A percentile compares a stretch with the other conserved stretches of the same genome.
These are phyloP conservation scores for Neotoxoptera formosana DNA, from an alignment of 1,140 invertebrate species.

Conservation along the genomic window DNA sequence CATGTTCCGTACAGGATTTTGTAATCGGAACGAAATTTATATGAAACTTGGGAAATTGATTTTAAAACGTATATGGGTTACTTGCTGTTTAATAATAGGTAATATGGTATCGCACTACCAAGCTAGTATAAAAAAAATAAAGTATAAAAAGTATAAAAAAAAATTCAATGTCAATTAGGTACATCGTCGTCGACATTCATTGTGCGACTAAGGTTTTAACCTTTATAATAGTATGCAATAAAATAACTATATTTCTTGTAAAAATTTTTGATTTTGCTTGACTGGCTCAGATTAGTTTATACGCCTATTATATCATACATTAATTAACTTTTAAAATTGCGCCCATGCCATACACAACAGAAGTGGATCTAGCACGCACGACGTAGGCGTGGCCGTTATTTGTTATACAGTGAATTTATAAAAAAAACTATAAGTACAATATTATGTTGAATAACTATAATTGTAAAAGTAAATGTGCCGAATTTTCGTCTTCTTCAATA, in stretches of 20 bases:
- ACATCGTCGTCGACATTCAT: background rate
- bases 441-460: background rate
- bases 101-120: background rate
- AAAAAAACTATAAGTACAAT: background rate
- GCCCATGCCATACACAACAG: background rate
- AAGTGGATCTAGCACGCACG: background rate
- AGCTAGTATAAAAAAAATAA: no score
- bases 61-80: background rate
- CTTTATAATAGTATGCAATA: background rate
- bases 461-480: background rate
- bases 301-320: background rate
- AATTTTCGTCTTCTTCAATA: background rate
- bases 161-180: background rate
- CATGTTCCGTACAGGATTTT: background rate
- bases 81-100: background rate
- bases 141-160: slow-evolving; percentile 14
- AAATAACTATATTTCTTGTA: background rate
- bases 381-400: slow-evolving; percentile 33
- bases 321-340: background rate
- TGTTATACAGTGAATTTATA: background rate
- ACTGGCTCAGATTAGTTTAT: background rate
- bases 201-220: background rate
- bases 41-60: background rate
- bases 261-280: background rate
- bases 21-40: background rate